Conservation (phyloP, 2,113 vertebrate genomes). For the Scatophagus argus region DNA sequence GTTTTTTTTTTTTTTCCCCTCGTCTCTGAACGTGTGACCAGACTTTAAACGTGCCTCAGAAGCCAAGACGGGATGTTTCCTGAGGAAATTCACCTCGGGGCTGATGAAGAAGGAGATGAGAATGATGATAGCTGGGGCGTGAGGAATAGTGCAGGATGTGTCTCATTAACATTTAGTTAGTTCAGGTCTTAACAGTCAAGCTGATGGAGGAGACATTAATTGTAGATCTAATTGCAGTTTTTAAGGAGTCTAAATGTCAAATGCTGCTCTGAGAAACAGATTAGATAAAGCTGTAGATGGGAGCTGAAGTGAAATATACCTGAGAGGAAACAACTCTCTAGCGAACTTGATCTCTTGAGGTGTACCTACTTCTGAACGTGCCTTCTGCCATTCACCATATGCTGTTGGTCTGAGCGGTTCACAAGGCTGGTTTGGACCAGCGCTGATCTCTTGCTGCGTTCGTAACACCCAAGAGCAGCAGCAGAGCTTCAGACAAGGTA, state of each 20-base stretch:
- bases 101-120: conserved; percentile 1
- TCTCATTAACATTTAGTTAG: neutral
- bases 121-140: neutral
- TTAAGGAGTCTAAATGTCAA: neutral
- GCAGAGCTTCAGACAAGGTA: conserved; percentile 12
- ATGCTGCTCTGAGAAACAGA: neutral
- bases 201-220: neutral
- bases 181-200: neutral
- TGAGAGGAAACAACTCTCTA: too few relatives aligned
- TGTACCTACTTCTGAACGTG: neutral
- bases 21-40: conserved; percentile 31
- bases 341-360: neutral
- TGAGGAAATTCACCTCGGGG: conserved; percentile 13
- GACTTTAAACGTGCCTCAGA: conserved; percentile 42
- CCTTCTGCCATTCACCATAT: neutral
- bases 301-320: neutral
- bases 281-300: neutral
- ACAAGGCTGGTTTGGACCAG: conserved; percentile 1
- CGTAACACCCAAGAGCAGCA: conserved; percentile 5
- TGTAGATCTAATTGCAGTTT: neutral
- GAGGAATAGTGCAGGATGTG: neutral
- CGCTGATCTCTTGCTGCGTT: conserved; percentile 4
- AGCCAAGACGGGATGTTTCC: neutral
- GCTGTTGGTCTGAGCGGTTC: neutral
- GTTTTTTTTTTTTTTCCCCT: conserved; percentile 24